Base-by-base conservation (phyloP, 2,113 vertebrate genomes). In the Phylloscopus trochilus region DNA sequence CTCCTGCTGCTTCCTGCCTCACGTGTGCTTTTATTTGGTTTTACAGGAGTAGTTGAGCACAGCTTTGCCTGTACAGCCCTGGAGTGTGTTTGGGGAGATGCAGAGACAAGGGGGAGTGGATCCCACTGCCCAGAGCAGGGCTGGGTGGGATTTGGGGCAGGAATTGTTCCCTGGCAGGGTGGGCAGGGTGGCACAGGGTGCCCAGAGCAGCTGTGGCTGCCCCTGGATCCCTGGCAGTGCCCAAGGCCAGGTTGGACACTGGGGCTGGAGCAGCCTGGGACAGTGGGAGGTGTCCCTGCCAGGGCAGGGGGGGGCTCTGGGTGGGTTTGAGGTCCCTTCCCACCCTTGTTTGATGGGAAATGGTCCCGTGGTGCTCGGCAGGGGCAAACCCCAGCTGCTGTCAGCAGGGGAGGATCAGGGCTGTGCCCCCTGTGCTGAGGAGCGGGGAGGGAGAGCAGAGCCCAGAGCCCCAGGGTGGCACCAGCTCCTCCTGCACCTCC, bases 11-110 rank as follows among this genome's bases (percentile, higher is more conserved):
- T 17, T 23, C 33, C 10, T 64, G 31, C 69, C 43, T n/a, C 39
- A 2, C 0, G 1, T 15, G 51, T 0, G 0, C 33, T 17, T 19
- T 31, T 60, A 3, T 26, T 68, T 73, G 37, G 4, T 59, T 60
- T 47, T 31, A 4, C 3, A 0, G 3, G 44, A 51, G 30, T 30
- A 64, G 11, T 5, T 63, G 35, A 16, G 60, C 11, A 8, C 7
- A 21, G 1, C 17, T 66, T 46, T 77, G 31, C 19, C 11, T 6
- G 3, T 1, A 6, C 5, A 7, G n/a, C 0, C 8, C 10, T 22
- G 62, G 20, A 30, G n/a, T 24, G 21, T 23, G 9, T 4, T 39
- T 68, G 39, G 53, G 13, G 21, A n/a, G 39, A 4, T 21, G 37
- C 27, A 8, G 19, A 26, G 19, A 12, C 6, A 21, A 10, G 15